These are phyloP conservation scores for Heliconius ismenius DNA, from an alignment of 2,888 invertebrate genomes.

Conservation along the genomic window DNA sequence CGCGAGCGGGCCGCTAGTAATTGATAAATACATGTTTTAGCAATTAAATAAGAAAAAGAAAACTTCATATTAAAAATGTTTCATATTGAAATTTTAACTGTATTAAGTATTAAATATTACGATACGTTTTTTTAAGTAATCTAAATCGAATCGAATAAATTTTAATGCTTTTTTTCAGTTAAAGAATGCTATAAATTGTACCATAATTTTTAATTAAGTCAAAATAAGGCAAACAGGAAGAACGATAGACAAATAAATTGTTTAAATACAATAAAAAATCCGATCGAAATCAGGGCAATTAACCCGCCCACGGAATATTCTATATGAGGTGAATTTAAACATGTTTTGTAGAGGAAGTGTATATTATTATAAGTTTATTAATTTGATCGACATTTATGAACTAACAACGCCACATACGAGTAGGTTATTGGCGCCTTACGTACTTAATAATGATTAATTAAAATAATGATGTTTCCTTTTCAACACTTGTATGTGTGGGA, in stretches of 20 bases:
- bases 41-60: neutral
- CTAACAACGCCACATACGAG: constrained; percentile 41
- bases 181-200: neutral
- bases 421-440: constrained; percentile 37
- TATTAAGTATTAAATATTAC: neutral
- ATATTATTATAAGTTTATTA: constrained; percentile 31
- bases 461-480: neutral
- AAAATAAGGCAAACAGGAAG: neutral
- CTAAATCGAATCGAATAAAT: too few species aligned
- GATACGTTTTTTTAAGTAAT: neutral
- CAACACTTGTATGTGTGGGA: neutral
- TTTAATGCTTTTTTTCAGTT: neutral
- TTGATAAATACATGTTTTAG: neutral
- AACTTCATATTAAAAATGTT: neutral
- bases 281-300: constrained; percentile 23
- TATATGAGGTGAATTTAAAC: constrained; percentile 15
- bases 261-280: constrained; percentile 13
- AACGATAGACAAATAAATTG: constrained; percentile 16
- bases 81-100: neutral
- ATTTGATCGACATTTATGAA: constrained; percentile 40
- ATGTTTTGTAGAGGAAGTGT: constrained; percentile 33
- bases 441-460: constrained; percentile 10
- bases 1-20: too few species aligned
- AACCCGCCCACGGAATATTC: constrained; percentile 23
- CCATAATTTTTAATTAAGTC: neutral